Percentiles rank a stretch among this genome's conserved stretches.
Evolutionary conservation across 2,113 vertebrate species (phyloP).

Genomic region (Hystrix brachyura): DNA sequence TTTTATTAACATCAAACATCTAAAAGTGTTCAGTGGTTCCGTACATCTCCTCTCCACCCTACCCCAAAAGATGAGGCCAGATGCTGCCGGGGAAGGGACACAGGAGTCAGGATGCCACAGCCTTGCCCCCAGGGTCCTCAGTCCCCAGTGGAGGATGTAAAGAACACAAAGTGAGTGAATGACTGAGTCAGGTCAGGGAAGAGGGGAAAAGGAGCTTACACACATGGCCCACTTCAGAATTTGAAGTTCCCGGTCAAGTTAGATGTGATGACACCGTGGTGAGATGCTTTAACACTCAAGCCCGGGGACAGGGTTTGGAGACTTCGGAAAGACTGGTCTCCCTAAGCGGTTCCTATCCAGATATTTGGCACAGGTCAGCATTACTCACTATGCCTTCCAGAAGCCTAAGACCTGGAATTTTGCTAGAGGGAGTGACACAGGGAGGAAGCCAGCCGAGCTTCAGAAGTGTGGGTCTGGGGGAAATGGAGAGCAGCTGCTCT

Average conservation of each 20-base stretch:
- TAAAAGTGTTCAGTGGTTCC: neutral
- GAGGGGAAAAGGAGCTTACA: accelerated
- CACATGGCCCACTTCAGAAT: accelerated
- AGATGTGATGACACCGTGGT: accelerated
- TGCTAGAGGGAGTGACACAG: accelerated
- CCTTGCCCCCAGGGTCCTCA: neutral
- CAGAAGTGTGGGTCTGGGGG: neutral
- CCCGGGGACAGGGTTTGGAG: neutral
- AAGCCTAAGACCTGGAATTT: neutral
- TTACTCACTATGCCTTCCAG: neutral
- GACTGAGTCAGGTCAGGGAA: accelerated
- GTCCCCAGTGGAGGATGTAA: neutral
- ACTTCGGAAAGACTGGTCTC: neutral
- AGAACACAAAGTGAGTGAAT: accelerated
- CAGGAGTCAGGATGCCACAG: neutral
- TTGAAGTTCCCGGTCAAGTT: neutral
- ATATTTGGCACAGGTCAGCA: neutral
- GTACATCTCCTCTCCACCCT: neutral
- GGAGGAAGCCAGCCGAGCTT: neutral
- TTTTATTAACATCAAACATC: neutral
- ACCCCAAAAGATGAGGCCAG: neutral
- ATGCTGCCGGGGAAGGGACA: neutral
- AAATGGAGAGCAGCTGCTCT: neutral
- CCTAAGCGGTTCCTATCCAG: neutral
- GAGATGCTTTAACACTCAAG: neutral